Base-by-base conservation (phyloP, 2,797 vertebrate genomes). In the Onychomys leucogaster region DNA sequence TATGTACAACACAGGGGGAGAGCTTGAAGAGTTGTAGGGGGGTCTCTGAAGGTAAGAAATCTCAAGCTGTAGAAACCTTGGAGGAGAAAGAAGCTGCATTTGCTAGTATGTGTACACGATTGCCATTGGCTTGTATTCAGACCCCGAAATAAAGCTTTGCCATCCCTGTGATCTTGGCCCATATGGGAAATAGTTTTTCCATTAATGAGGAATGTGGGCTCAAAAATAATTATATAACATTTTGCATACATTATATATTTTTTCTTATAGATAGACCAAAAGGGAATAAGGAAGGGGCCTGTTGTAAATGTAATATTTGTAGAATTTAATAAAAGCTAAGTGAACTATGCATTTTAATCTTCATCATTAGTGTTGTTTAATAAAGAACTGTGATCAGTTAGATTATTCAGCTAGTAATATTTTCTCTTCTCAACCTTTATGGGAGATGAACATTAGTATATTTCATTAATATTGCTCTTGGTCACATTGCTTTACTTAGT, bases 301-400 rank as follows among this genome's bases (percentile, higher is more conserved):
- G n/a, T 73, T 78, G 10, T 93, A 65, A 95, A 55, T n/a, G 37
- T 88, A 55, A 41, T 85, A 46, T 46, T 94, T 91, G 12, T 77
- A 27, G 41, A 82, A 77, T 69, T 82, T 76, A 69, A 55, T 94
- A 67, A 59, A 57, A 19, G 55, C 55, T 57, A 57, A 59, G 5
- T 49, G 19, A 90, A 27, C 11, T 32, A 2, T 27, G 25, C 65
- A 32, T 76, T 52, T 76, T 57, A 61, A 61, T 88, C 1, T 41
- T 75, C 25, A 6, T 52, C 57, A 25, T 69, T 83, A n/a, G 49
- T 91, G 23, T 52, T 91, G 21, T 43, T 49, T 90, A n/a, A 55
- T 75, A 55, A 55, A 71, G 27, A 81, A 59, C 17, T 29, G 6
- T n/a, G 21, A 29, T 52, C 46, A n/a, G 34, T 82, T 59, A 76